phyloP scores from a whole-genome alignment of 37 sponge, comb jelly and placozoan genomes.

The Aphrocallistes beatrix region DNA sequence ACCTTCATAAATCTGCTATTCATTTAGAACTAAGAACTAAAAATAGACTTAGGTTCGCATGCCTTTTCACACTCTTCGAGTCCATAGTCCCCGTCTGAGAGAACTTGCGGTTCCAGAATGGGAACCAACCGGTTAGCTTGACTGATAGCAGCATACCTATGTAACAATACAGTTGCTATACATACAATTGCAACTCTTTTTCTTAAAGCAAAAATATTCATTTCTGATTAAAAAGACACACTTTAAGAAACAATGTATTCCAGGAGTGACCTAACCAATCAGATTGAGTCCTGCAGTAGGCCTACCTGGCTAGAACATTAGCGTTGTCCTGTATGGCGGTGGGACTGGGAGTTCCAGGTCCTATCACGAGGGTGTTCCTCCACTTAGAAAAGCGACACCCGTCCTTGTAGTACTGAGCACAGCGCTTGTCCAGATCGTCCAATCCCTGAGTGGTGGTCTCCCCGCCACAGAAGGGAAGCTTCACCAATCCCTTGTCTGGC shows the following conservation, averaged over 20 bases:
- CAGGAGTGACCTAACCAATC: no score
- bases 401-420: conserved; percentile 71
- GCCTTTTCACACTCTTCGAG: conserved; percentile 51
- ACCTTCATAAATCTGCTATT: no score
- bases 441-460: conserved; percentile 89
- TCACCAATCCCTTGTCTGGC: conserved; percentile 85
- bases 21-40: no score
- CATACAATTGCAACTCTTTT: no score
- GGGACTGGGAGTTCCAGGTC: conserved; percentile 50
- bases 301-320: conserved; percentile 70
- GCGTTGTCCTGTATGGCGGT: conserved; percentile 89
- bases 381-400: conserved; percentile 94
- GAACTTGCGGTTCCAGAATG: conserved; percentile 93
- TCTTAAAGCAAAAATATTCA: no score
- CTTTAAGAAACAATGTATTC: no score
- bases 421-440: conserved; percentile 76
- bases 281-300: no score
- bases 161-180: no score
- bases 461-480: conserved; percentile 66
- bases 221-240: no score
- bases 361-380: conserved; percentile 90
- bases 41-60: no score
- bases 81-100: conserved; percentile 74
- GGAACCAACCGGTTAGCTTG: conserved; percentile 83
- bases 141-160: conserved; percentile 81